Evolutionary conservation across 2,797 vertebrate genomes (phyloP).

Genomic region (Anguilla megastoma): DNA sequence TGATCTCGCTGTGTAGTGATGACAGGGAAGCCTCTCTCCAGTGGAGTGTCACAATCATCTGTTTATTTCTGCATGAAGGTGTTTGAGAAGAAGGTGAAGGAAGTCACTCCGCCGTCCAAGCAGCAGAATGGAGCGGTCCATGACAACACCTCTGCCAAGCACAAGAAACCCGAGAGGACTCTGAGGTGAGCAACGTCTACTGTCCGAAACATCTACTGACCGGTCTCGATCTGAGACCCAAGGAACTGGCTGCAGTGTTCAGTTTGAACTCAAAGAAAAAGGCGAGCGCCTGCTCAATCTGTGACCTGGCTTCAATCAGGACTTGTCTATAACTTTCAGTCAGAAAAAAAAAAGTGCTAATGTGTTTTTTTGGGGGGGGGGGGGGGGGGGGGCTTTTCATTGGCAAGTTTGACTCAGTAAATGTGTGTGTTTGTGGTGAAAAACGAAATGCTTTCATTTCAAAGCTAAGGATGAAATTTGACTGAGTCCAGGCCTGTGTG

Average conservation of each 20-base stretch:
- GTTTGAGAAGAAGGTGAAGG: slow-evolving; percentile 78
- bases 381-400: not conserved
- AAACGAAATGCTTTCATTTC: not conserved
- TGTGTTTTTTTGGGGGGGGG: not conserved
- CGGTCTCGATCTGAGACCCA: not conserved
- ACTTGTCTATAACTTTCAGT: not conserved
- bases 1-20: not conserved
- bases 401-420: not conserved
- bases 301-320: slow-evolving; percentile 2
- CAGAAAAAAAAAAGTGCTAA: not conserved
- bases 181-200: slow-evolving; percentile 77
- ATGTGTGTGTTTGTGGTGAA: not conserved
- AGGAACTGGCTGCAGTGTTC: slow-evolving; percentile 23
- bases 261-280: slow-evolving; percentile 20
- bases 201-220: not conserved
- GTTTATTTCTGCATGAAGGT: slow-evolving; percentile 65
- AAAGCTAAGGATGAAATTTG: slow-evolving; percentile 4
- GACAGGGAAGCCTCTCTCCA: not conserved
- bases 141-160: slow-evolving; percentile 77
- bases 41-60: slow-evolving; percentile 17
- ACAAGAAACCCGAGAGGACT: slow-evolving; percentile 85
- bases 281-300: not conserved
- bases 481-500: not conserved
- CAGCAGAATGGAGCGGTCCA: slow-evolving; percentile 87
- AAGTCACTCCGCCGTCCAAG: slow-evolving; percentile 69